Conservation (phyloP, 2,888 invertebrate genomes). For the Bellardia pandia region DNA sequence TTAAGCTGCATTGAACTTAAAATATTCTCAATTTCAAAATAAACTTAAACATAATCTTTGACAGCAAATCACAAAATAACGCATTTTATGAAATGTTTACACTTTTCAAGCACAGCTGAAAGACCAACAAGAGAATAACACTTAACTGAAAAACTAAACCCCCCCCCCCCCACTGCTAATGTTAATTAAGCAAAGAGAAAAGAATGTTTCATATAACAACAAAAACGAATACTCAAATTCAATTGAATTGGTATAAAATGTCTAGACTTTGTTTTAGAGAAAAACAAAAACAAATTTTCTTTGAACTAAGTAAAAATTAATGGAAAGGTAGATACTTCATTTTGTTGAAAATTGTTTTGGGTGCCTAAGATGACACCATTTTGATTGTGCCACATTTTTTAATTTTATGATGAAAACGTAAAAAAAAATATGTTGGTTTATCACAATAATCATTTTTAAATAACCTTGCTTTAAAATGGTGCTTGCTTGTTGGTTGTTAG, state of each 20-base stretch:
- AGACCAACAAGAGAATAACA: not conserved
- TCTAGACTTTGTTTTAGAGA: conserved; percentile 34
- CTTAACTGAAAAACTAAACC: not conserved
- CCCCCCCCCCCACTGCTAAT: conserved; percentile 3
- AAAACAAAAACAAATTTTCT: conserved; percentile 1
- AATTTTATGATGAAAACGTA: not conserved
- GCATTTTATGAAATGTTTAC: conserved; percentile 35
- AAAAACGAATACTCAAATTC: conserved; percentile 5
- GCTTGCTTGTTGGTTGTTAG: conserved; percentile 3
- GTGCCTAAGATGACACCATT: conserved; percentile 61
- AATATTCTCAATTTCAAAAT: not conserved
- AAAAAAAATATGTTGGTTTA: conserved; percentile 30
- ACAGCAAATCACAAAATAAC: not conserved
- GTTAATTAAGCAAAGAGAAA: conserved; percentile 45
- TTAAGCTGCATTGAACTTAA: not conserved
- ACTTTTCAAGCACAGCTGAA: conserved; percentile 13
- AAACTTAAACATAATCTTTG: not conserved
- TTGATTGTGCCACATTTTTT: conserved; percentile 48
- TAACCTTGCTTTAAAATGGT: conserved; percentile 64
- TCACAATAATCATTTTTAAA: conserved; percentile 62
- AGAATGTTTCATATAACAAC: conserved; percentile 6
- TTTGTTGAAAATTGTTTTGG: too few relatives aligned
- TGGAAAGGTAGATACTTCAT: too few relatives aligned
- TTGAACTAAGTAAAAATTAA: not conserved
- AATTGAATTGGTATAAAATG: conserved; percentile 17